A percentile compares a stretch with the other conserved stretches of the same genome.
Evolutionary conservation across 1,140 invertebrate genomes (phyloP).

Genomic region (Acromyrmex echinatior): DNA sequence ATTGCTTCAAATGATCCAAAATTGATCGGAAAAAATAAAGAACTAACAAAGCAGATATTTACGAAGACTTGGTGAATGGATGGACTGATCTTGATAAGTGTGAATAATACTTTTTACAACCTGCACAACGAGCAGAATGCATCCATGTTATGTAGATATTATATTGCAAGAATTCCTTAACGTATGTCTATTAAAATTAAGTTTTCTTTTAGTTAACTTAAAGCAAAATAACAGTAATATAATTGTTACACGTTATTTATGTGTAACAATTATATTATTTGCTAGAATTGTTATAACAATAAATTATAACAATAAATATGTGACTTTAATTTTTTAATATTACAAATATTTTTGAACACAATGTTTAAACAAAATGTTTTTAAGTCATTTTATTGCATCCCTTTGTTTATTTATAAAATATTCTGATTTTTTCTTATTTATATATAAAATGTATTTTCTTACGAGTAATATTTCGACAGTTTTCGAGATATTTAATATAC

Average conservation of each 20-base stretch:
- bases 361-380: background rate
- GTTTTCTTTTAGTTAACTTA: background rate
- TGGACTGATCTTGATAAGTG: background rate
- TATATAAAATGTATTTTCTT: constrained; percentile 8
- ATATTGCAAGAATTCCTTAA: background rate
- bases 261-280: background rate
- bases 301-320: background rate
- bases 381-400: background rate
- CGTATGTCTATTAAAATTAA: background rate
- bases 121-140: background rate
- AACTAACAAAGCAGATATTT: background rate
- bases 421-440: background rate
- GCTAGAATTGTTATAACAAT: background rate
- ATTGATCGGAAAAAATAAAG: background rate
- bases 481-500: background rate
- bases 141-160: background rate
- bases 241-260: background rate
- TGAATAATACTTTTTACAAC: background rate
- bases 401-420: background rate
- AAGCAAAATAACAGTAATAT: background rate
- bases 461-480: background rate
- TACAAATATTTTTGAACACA: background rate
- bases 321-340: background rate
- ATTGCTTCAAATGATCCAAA: background rate
- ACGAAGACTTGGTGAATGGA: background rate